Evolutionary conservation across 2,113 vertebrate species (phyloP).

Genomic region (Loxodonta africana): DNA sequence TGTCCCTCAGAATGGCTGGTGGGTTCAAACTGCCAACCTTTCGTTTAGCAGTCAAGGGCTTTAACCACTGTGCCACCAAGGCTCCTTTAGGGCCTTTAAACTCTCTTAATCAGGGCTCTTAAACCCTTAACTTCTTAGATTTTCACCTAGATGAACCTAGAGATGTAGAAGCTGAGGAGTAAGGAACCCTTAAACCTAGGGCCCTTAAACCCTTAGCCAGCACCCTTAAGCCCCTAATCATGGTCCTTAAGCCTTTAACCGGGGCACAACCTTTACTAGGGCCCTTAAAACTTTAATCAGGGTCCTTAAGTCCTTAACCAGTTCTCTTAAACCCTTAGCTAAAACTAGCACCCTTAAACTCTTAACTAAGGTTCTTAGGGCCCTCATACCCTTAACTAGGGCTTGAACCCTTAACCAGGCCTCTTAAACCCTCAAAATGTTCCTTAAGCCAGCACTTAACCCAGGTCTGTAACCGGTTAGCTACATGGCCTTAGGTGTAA

Average conservation of each 20-base stretch:
- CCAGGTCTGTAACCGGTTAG: not conserved
- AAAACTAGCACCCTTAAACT: not conserved
- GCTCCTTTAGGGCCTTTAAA: not conserved
- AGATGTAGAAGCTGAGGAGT: not conserved
- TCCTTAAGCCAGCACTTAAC: not conserved
- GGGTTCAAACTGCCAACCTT: not conserved
- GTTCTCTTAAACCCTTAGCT: not conserved
- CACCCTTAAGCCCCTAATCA: not conserved
- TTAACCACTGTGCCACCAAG: not conserved
- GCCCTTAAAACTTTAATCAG: too few relatives aligned
- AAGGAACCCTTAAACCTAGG: not conserved
- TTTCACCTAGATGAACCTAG: not conserved
- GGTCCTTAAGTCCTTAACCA: not conserved
- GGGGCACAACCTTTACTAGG: too few relatives aligned
- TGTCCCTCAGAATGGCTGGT: not conserved
- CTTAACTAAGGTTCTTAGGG: not conserved
- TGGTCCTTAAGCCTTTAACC: too few relatives aligned
- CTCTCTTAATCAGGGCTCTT: not conserved
- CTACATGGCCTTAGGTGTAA: not conserved
- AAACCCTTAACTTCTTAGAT: not conserved
- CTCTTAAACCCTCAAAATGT: not conserved
- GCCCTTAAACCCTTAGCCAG: not conserved
- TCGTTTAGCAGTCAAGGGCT: not conserved
- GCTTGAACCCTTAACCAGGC: not conserved
- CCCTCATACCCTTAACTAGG: not conserved